Evolutionary conservation across 2,888 invertebrate species (phyloP).

Genomic region (Bugulina stolonifera): DNA sequence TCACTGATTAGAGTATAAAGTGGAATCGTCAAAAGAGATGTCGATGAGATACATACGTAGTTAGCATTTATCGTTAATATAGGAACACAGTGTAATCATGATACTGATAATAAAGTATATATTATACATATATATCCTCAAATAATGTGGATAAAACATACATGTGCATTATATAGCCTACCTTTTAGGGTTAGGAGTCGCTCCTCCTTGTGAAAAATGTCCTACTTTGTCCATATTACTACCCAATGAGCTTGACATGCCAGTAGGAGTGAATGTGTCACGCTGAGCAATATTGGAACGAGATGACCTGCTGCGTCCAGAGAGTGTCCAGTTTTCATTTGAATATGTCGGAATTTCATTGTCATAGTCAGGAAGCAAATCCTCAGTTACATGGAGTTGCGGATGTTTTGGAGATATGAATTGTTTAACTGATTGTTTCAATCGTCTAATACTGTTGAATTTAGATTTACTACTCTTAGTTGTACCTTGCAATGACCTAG

Average conservation of each 20-base stretch:
- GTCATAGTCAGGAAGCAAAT: not conserved
- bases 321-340: slow-evolving; percentile 2
- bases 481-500: not conserved
- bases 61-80: too few relatives aligned
- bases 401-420: not conserved
- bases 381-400: not conserved
- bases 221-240: too few relatives aligned
- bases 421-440: not conserved
- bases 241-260: too few relatives aligned
- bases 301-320: not conserved
- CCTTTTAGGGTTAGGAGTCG: too few relatives aligned
- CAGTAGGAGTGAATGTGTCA: not conserved
- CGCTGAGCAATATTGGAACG: not conserved
- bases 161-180: not conserved
- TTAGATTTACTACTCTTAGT: slow-evolving; percentile 7
- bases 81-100: too few relatives aligned
- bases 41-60: too few relatives aligned
- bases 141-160: not conserved
- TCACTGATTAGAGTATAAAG: too few relatives aligned
- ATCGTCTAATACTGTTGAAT: slow-evolving; percentile 15
- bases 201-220: too few relatives aligned
- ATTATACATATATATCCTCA: too few relatives aligned
- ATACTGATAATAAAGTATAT: too few relatives aligned
- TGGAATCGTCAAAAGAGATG: too few relatives aligned
- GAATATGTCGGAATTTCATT: not conserved